A percentile compares a stretch with the other conserved stretches of the same genome.
phyloP scores from a whole-genome alignment of 2,797 vertebrate species.

The Zenarchopterus dispar region DNA sequence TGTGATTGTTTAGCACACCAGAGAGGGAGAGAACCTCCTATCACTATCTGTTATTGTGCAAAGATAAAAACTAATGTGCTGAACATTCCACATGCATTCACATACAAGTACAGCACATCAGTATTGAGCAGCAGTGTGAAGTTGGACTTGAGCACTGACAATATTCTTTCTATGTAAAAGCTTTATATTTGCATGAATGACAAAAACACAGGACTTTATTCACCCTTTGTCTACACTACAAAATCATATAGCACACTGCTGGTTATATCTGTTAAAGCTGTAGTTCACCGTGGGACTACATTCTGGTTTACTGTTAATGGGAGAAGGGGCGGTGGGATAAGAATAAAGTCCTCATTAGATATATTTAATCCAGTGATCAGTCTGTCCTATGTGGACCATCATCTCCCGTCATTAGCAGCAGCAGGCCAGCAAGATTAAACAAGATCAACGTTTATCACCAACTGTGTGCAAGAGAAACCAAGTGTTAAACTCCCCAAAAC shows the following conservation, averaged over 20 bases:
- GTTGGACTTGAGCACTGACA: constrained; percentile 22
- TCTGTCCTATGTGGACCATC: constrained; percentile 73
- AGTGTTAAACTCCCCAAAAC: constrained; percentile 52
- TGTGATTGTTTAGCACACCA: constrained; percentile 60
- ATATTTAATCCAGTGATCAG: constrained; percentile 78
- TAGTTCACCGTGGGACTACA: constrained; percentile 57
- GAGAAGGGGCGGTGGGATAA: constrained; percentile 55
- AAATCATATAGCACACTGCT: constrained; percentile 18
- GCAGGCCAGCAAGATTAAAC: constrained; percentile 78
- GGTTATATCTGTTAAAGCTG: constrained; percentile 55
- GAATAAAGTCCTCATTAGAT: constrained; percentile 79
- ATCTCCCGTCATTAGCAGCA: constrained; percentile 77
- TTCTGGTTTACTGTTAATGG: constrained; percentile 65
- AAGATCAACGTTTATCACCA: constrained; percentile 77
- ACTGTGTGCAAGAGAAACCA: constrained; percentile 41
- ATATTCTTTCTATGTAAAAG: constrained; percentile 20
- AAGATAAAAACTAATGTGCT: constrained; percentile 49
- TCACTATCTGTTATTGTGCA: constrained; percentile 53
- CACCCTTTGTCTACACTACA: constrained; percentile 20
- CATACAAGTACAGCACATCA: constrained; percentile 41
- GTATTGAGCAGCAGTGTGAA: constrained; percentile 28
- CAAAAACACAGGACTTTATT: constrained; percentile 20
- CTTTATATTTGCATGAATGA: constrained; percentile 25
- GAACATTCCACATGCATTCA: constrained; percentile 54
- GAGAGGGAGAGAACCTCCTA: constrained; percentile 48